These are phyloP conservation scores for Catocala nupta DNA, from an alignment of 2,888 invertebrate genomes.

Conservation along the genomic window DNA sequence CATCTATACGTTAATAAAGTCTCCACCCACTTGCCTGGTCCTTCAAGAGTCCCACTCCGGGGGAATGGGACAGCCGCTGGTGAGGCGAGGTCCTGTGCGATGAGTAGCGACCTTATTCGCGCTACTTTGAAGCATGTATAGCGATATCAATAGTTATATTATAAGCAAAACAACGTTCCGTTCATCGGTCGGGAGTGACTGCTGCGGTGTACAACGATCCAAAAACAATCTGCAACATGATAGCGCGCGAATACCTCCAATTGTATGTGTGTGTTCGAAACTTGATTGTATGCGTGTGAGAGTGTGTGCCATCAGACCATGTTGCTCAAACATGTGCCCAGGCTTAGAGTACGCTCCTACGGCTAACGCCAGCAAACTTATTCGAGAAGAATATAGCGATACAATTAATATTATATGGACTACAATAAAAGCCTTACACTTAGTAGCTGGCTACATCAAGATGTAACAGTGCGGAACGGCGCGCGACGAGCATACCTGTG, in stretches of 20 bases:
- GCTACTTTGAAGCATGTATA: slow-evolving; percentile 16
- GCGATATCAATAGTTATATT: slow-evolving; percentile 9
- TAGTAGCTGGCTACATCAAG: slow-evolving; percentile 13
- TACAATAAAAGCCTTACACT: slow-evolving; percentile 27
- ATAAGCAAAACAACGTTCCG: slow-evolving; percentile 1
- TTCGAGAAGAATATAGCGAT: slow-evolving; percentile 34
- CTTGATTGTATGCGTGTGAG: neutral
- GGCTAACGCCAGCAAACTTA: slow-evolving; percentile 22
- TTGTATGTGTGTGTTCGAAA: slow-evolving; percentile 5
- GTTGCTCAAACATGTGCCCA: slow-evolving; percentile 6
- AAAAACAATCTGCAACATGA: slow-evolving; percentile 19
- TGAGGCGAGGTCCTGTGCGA: neutral
- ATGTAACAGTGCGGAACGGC: slow-evolving; percentile 1
- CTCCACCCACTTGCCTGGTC: neutral
- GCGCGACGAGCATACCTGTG: neutral
- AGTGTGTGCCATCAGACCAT: slow-evolving; percentile 5
- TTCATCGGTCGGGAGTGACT: slow-evolving; percentile 5
- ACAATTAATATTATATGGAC: slow-evolving; percentile 19
- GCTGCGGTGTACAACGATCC: slow-evolving; percentile 8
- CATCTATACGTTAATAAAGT: slow-evolving; percentile 4
- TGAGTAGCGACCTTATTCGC: slow-evolving; percentile 14
- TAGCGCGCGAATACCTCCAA: slow-evolving; percentile 9
- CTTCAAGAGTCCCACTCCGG: too few species aligned
- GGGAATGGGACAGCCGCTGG: too few species aligned
- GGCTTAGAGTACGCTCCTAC: slow-evolving; percentile 6